Conservation (phyloP, 2,888 invertebrate genomes). For the Xylota segnis region DNA sequence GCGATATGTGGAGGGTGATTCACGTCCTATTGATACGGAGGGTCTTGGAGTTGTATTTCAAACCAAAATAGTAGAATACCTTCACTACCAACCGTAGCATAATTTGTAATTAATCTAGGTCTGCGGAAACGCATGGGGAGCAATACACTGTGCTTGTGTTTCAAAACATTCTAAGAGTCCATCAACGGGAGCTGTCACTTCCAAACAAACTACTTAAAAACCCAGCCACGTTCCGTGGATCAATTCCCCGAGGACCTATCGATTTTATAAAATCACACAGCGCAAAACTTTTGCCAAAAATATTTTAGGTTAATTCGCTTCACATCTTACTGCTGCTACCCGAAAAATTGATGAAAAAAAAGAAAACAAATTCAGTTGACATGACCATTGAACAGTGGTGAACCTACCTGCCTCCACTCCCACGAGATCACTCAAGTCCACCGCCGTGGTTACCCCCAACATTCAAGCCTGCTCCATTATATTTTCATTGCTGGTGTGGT, state of each 20-base stretch:
- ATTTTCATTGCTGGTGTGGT: conserved; percentile 33
- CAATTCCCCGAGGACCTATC: conserved; percentile 63
- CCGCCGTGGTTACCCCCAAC: conserved; percentile 14
- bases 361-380: conserved; percentile 53
- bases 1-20: too few relatives aligned
- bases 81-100: too few relatives aligned
- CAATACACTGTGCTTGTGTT: conserved; percentile 4
- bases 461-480: conserved; percentile 57
- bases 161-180: background rate
- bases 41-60: too few relatives aligned
- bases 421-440: conserved; percentile 67
- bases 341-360: conserved; percentile 19
- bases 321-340: conserved; percentile 5
- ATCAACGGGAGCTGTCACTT: background rate
- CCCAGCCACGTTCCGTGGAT: conserved; percentile 10
- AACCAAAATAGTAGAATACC: too few relatives aligned
- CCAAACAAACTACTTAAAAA: background rate
- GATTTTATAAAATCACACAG: conserved; percentile 64
- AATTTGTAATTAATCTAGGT: background rate
- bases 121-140: background rate
- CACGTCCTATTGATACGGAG: too few relatives aligned
- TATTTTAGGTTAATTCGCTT: conserved; percentile 66
- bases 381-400: conserved; percentile 33
- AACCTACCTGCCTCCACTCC: conserved; percentile 64
- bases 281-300: conserved; percentile 63